These are phyloP conservation scores for Muscina levida DNA, from an alignment of 2,888 invertebrate genomes.

Conservation along the genomic window DNA sequence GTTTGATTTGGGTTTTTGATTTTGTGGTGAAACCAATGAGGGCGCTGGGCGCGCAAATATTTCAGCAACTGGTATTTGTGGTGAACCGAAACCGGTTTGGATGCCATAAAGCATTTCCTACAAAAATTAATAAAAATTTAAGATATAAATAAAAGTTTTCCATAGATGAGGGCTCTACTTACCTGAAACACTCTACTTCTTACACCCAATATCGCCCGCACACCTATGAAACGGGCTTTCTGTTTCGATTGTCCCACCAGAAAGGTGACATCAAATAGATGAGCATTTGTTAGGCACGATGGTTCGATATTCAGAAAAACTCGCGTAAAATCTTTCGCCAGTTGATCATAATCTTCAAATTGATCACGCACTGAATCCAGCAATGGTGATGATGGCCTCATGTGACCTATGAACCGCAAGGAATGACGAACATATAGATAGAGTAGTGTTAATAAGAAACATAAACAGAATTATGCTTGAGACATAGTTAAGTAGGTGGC, in stretches of 20 bases:
- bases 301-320: slow-evolving; percentile 92
- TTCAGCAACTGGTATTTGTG: slow-evolving; percentile 95
- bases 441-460: no score
- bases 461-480: no score
- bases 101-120: slow-evolving; percentile 97
- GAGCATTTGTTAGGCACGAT: slow-evolving; percentile 88
- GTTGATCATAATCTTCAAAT: slow-evolving; percentile 96
- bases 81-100: slow-evolving; percentile 95
- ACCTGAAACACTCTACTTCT: slow-evolving; percentile 87
- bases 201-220: slow-evolving; percentile 94
- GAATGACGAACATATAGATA: no score
- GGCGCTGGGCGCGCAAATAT: slow-evolving; percentile 92
- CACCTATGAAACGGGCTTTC: slow-evolving; percentile 94
- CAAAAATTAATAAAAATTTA: slow-evolving; percentile 81
- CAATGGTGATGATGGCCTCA: slow-evolving; percentile 95
- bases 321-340: slow-evolving; percentile 94
- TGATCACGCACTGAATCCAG: slow-evolving; percentile 95
- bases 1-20: slow-evolving; percentile 92
- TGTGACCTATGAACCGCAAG: slow-evolving; percentile 83
- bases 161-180: slow-evolving; percentile 26
- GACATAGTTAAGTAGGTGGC: no score
- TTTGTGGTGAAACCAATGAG: slow-evolving; percentile 91
- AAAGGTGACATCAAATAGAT: slow-evolving; percentile 94
- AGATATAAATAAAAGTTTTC: not conserved
- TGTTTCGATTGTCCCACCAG: slow-evolving; percentile 95